A percentile compares a stretch with the other conserved stretches of the same genome.
Evolutionary conservation across 2,888 invertebrate species (phyloP).

Genomic region (Taphrorychus bicolor): DNA sequence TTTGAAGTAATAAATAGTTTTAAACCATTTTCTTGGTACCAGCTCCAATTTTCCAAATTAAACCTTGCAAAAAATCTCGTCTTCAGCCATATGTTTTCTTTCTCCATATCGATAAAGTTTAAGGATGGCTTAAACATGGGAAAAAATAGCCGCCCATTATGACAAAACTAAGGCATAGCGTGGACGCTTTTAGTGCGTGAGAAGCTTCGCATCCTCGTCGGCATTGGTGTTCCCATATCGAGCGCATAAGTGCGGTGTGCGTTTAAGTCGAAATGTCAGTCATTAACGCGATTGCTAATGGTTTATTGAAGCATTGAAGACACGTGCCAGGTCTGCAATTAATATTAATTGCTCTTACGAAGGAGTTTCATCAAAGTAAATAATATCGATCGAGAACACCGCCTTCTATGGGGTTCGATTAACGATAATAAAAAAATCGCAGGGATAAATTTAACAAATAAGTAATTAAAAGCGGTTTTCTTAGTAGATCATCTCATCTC

Average conservation of each 20-base stretch:
- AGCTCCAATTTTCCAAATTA: not conserved
- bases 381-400: not conserved
- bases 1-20: no score
- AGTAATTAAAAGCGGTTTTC: no score
- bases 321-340: not conserved
- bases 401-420: not conserved
- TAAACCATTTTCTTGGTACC: no score
- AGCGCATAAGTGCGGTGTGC: no score
- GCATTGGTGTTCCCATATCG: constrained; percentile 4
- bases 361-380: not conserved
- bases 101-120: constrained; percentile 7
- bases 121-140: not conserved
- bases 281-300: not conserved
- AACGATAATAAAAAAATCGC: not conserved
- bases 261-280: not conserved
- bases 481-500: no score
- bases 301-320: not conserved
- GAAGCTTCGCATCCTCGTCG: not conserved
- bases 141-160: not conserved
- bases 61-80: not conserved
- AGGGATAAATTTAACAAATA: no score
- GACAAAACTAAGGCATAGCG: not conserved
- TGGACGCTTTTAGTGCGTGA: not conserved
- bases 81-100: not conserved
- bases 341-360: not conserved